phyloP scores from a whole-genome alignment of 1,140 invertebrate genomes.

The Drosophila novamexicana region DNA sequence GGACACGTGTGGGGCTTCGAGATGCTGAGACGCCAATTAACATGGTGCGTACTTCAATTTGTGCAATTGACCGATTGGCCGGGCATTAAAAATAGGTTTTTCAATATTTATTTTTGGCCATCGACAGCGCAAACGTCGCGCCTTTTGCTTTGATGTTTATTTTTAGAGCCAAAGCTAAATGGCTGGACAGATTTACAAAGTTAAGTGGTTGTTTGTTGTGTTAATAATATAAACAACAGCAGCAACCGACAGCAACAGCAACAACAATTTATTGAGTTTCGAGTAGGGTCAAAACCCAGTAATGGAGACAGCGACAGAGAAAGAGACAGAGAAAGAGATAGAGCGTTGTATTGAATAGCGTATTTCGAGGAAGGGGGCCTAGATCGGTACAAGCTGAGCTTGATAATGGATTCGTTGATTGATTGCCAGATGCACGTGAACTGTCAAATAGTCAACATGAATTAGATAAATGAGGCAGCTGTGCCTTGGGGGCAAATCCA shows the following conservation, averaged over 20 bases:
- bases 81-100: constrained; percentile 63
- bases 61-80: constrained; percentile 47
- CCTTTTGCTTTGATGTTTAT: constrained; percentile 63
- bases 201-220: constrained; percentile 73
- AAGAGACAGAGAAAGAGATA: background rate
- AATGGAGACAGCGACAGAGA: constrained; percentile 1
- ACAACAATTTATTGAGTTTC: constrained; percentile 23
- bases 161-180: constrained; percentile 60
- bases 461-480: constrained; percentile 25
- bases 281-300: constrained; percentile 19
- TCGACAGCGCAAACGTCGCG: constrained; percentile 10
- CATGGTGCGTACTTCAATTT: constrained; percentile 50
- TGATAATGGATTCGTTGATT: constrained; percentile 44
- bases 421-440: constrained; percentile 45
- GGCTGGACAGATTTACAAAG: constrained; percentile 56
- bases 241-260: background rate
- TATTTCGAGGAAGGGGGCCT: no score
- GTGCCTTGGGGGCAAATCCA: background rate
- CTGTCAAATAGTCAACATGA: constrained; percentile 31
- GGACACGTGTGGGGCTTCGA: constrained; percentile 5
- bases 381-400: constrained; percentile 22
- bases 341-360: background rate
- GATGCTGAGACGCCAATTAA: constrained; percentile 38
- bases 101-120: constrained; percentile 72
- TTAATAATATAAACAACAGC: constrained; percentile 63